These are phyloP conservation scores for Rhopalosiphum padi DNA, from an alignment of 1,140 invertebrate genomes.

Conservation along the genomic window DNA sequence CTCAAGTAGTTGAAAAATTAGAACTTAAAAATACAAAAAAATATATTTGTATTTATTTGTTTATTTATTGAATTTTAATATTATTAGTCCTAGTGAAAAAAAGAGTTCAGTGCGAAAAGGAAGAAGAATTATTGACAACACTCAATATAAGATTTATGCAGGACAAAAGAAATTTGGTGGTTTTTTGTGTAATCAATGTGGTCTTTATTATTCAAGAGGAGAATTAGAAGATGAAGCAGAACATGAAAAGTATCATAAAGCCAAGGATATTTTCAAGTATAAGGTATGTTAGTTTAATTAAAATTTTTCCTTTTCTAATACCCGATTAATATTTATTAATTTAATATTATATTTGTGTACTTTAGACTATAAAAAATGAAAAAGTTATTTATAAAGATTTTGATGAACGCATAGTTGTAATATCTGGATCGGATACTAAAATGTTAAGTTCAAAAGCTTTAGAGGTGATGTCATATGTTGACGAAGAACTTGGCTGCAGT, in stretches of 20 bases:
- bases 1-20: not conserved
- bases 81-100: constrained; percentile 34
- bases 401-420: constrained; percentile 63
- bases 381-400: constrained; percentile 66
- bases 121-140: constrained; percentile 59
- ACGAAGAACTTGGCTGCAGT: constrained; percentile 77
- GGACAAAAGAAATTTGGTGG: constrained; percentile 84
- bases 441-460: constrained; percentile 73
- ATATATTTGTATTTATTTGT: not conserved
- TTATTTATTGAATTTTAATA: not conserved
- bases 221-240: constrained; percentile 81
- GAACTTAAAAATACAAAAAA: not conserved
- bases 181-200: constrained; percentile 77
- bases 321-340: not conserved
- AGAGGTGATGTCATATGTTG: constrained; percentile 74
- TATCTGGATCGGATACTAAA: constrained; percentile 69
- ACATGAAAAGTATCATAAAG: constrained; percentile 75
- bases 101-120: not conserved
- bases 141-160: constrained; percentile 80
- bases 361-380: constrained; percentile 84
- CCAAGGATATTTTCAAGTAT: constrained; percentile 48
- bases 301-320: not conserved
- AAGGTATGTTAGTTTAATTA: constrained; percentile 31
- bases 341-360: constrained; percentile 61
- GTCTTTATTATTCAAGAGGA: constrained; percentile 78